Base-by-base conservation (phyloP, 2,113 vertebrate species). In the Shinisaurus crocodilurus region DNA sequence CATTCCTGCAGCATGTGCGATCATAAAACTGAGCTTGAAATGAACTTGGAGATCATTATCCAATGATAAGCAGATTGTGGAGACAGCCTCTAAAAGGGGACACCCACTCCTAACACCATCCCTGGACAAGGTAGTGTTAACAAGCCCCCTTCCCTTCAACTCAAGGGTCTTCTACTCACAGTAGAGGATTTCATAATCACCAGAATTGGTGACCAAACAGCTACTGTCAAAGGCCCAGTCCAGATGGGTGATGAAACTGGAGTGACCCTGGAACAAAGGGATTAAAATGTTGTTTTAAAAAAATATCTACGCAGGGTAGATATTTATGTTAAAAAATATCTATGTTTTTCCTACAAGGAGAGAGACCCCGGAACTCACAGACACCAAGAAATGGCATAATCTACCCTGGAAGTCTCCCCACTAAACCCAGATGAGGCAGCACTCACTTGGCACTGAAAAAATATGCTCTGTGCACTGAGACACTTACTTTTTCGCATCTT, bases 131-230 rank as follows among this genome's bases (percentile, higher is more conserved):
- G 32, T 5, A 10, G 32, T 12, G 75, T 9, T 4, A 25, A 7
- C 65, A 25, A 5, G 1, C 86, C 37, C 70, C 20, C 57, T 6
- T 0, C 57, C 43, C 82, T 10, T 1, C 2, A 27, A 34, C 74
- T 12, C 74, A 1, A 29, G 37, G 32, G 27, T 80, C 20, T 29
- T 18, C 12, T 75, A 97, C 98, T 96, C 92, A 99, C 98, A 99
- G 97, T 97, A 98, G 88, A 99, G 97, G 94, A 98, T 98, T 94
- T 99, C 98, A 45, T 99, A 99, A 96, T 99, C 98, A 90, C 98
- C 98, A 48, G 98, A 99, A 97, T 99, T 99, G 96, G 98, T 99
- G 94, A 98, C 97, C 81, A 99, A 97, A 95, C 96, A 97, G 92
- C 96, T 97, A 95, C 98, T 98, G 97, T 98, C 96, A 15, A 70